A percentile compares a stretch with the other conserved stretches of the same genome.
phyloP scores from a whole-genome alignment of 2,113 vertebrate genomes.

The Pseudolaguvia tuberculata region DNA sequence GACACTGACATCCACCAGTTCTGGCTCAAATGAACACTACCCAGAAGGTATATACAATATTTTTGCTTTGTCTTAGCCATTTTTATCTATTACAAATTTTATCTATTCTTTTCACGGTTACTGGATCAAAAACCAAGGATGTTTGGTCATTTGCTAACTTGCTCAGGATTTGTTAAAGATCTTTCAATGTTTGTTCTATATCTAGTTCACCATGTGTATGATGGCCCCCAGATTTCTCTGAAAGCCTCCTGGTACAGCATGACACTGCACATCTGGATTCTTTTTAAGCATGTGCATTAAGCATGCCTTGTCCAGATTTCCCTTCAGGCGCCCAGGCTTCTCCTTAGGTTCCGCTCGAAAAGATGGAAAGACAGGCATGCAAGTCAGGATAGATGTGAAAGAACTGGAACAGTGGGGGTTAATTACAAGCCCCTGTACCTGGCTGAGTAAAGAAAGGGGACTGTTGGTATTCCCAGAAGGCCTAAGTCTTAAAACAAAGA shows the following conservation, averaged over 20 bases:
- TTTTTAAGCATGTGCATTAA: conserved; percentile 60
- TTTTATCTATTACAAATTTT: no score
- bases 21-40: background rate
- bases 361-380: conserved; percentile 43
- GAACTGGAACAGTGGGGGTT: conserved; percentile 51
- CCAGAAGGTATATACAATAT: conserved; percentile 3
- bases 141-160: background rate
- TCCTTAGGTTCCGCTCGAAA: conserved; percentile 48
- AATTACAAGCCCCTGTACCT: conserved; percentile 61
- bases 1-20: background rate
- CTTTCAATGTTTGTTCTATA: background rate
- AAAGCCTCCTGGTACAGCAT: conserved; percentile 52
- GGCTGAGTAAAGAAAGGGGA: conserved; percentile 38
- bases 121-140: background rate
- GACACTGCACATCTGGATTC: conserved; percentile 70
- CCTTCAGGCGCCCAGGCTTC: conserved; percentile 56
- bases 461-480: conserved; percentile 32
- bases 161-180: background rate
- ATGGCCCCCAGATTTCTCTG: conserved; percentile 24
- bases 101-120: no score
- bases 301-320: conserved; percentile 54
- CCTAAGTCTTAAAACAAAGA: conserved; percentile 43
- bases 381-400: conserved; percentile 50
- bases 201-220: background rate
- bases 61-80: background rate